Conservation (phyloP, 1,140 invertebrate species). For the Venturia canescens region DNA sequence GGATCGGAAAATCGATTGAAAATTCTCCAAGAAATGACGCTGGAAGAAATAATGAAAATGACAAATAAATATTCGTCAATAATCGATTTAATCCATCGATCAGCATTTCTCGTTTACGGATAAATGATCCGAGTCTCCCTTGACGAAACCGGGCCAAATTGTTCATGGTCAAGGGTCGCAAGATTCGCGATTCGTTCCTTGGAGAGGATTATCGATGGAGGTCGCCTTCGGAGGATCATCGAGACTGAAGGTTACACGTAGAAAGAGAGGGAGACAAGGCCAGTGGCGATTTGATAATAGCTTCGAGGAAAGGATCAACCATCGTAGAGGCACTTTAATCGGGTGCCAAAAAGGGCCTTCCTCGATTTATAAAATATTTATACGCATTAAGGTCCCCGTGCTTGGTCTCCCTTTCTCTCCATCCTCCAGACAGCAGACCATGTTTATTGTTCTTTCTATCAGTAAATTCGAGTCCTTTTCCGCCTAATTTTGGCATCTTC, state of each 20-base stretch:
- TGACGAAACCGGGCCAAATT: constrained; percentile 16
- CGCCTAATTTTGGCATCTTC: constrained; percentile 8
- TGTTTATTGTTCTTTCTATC: neutral
- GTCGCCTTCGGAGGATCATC: neutral
- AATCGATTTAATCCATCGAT: neutral
- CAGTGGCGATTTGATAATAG: constrained; percentile 42
- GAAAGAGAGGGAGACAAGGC: constrained; percentile 12
- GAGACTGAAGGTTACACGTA: neutral
- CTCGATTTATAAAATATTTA: constrained; percentile 31
- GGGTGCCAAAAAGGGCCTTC: constrained; percentile 23
- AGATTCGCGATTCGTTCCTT: constrained; percentile 31
- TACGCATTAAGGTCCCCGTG: constrained; percentile 29
- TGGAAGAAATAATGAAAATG: neutral
- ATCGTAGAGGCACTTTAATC: constrained; percentile 39
- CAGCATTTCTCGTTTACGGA: neutral
- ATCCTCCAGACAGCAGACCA: neutral
- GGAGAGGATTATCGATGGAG: constrained; percentile 36
- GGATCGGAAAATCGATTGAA: constrained; percentile 47
- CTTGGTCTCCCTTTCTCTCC: neutral
- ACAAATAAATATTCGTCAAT: neutral
- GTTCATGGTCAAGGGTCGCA: neutral
- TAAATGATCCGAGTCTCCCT: constrained; percentile 32
- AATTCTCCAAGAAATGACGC: neutral
- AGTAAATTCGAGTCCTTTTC: constrained; percentile 25
- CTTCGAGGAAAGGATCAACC: constrained; percentile 44